Percentiles rank a stretch among this genome's conserved stretches.
Evolutionary conservation across 2,797 vertebrate species (phyloP).

Genomic region (Onychomys leucogaster): DNA sequence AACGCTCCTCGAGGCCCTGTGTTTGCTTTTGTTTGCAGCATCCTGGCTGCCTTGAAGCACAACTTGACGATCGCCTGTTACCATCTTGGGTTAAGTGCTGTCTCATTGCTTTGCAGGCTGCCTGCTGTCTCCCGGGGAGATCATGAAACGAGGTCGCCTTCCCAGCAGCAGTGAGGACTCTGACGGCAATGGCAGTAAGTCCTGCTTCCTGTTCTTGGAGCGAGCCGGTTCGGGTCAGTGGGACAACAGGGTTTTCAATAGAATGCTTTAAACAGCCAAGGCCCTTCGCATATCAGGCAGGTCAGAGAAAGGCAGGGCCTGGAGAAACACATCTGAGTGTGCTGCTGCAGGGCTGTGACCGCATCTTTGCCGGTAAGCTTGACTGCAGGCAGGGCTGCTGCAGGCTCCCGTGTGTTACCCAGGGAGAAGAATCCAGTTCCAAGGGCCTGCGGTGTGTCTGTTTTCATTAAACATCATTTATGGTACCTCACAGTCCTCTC

Average conservation of each 20-base stretch:
- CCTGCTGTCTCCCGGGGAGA: conserved; percentile 88
- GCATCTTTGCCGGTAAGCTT: conserved; percentile 3
- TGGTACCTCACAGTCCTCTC: not conserved
- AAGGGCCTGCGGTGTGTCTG: conserved; percentile 29
- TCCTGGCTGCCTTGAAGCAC: conserved; percentile 82
- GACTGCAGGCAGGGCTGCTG: not conserved
- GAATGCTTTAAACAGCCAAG: conserved; percentile 70
- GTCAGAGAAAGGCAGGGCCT: conserved; percentile 30
- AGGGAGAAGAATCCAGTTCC: not conserved
- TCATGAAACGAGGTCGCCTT: conserved; percentile 96
- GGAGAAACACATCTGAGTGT: not conserved
- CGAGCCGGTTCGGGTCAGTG: conserved; percentile 77
- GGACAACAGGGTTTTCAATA: conserved; percentile 76
- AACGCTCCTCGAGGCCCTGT: conserved; percentile 79
- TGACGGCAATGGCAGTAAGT: conserved; percentile 98
- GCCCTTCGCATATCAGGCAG: conserved; percentile 59
- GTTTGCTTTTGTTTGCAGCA: conserved; percentile 83
- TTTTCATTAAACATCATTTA: conserved; percentile 55
- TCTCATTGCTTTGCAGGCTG: conserved; percentile 89
- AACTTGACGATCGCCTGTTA: conserved; percentile 81
- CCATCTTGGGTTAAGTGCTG: conserved; percentile 87
- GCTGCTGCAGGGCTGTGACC: conserved; percentile 48
- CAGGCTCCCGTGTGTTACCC: conserved; percentile 41
- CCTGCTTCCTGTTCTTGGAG: conserved; percentile 84
- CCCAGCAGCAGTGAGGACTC: conserved; percentile 98